Conservation (phyloP, 2,797 vertebrate genomes). For the Corythornis leucogaster region DNA sequence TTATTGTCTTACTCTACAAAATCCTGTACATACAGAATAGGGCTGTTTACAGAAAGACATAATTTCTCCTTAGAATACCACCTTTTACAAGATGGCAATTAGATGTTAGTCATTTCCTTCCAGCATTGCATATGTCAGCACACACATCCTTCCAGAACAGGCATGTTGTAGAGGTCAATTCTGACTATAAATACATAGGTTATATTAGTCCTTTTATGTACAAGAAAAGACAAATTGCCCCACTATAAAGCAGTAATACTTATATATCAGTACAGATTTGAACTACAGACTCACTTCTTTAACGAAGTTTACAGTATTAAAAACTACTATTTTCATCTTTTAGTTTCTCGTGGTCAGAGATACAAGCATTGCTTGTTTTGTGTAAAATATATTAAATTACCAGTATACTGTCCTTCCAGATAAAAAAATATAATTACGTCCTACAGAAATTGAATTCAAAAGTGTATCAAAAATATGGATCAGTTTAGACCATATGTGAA, state of each 20-base stretch:
- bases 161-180: neutral
- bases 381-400: conserved; percentile 55
- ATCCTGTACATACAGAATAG: neutral
- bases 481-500: neutral
- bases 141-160: conserved; percentile 11
- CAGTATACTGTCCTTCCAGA: conserved; percentile 17
- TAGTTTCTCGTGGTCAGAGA: neutral
- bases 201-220: conserved; percentile 60
- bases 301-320: conserved; percentile 73
- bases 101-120: neutral
- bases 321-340: conserved; percentile 23
- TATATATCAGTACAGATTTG: conserved; percentile 45
- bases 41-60: neutral
- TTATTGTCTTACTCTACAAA: neutral
- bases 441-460: conserved; percentile 45
- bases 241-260: conserved; percentile 42
- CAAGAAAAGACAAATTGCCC: conserved; percentile 41
- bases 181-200: conserved; percentile 67
- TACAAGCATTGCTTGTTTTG: conserved; percentile 13
- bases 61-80: neutral
- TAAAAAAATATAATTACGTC: conserved; percentile 52
- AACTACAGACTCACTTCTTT: conserved; percentile 73
- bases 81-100: conserved; percentile 24
- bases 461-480: conserved; percentile 35
- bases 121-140: neutral